Base-by-base conservation (phyloP, 2,888 invertebrate species). In the Empis stercorea region DNA sequence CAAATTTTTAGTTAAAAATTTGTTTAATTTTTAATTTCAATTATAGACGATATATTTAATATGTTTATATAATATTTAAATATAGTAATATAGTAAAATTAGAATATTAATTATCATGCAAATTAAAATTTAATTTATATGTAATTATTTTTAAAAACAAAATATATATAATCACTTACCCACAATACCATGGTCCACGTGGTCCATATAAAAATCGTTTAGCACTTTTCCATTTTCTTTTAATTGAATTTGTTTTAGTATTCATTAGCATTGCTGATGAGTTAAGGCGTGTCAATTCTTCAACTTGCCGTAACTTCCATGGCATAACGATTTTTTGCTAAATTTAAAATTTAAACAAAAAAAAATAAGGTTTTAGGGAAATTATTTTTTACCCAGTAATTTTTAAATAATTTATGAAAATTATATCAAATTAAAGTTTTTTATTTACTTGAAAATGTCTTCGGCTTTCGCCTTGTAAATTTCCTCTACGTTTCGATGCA, bases 401-500 rank as follows among this genome's bases (percentile, higher is more conserved):
- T 32, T 32, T 13, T 32, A 32, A 32, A 32, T 10, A 32, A 32
- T 3, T 13, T 32, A 6, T 13, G 23, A 27, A 27, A 27, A 27
- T 27, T 27, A 27, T 27, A 9, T 34, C n/a, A n/a, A n/a, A n/a
- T n/a, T n/a, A n/a, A n/a, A 37, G 16, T 15, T 16, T 14, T 14
- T 37, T 16, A 16, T 7, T 47, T 54, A 73, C 73, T 64, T 75
- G 72, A 56, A 75, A 79, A 55, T 71, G 69, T 40, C 74, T 68
- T 52, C 76, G 73, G 57, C 76, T 75, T 51, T 77, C 74, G 10
- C 73, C 72, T 52, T 75, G 72, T 49, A 74, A 71, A 44, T 72
- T 65, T 52, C 73, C 73, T 10, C 76, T 66, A 48, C 69, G 73
- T 56, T 76, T 76, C 17, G 74, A 70, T 15, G 73, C 72, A 7